Base-by-base conservation (phyloP, 2,888 invertebrate species). In the Eupeodes latifasciatus region DNA sequence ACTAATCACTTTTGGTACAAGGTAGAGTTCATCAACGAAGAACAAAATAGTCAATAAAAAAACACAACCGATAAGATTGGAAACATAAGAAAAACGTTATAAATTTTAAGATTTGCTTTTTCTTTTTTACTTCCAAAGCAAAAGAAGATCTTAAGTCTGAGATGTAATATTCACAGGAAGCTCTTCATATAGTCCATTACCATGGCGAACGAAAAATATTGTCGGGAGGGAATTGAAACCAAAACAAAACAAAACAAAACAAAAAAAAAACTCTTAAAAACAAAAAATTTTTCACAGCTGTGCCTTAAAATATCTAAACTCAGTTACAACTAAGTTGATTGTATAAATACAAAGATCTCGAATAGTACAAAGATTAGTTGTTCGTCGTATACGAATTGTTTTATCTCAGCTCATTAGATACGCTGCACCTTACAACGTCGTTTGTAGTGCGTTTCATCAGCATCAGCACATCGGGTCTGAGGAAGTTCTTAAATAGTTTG, bases 321-420 rank as follows among this genome's bases (percentile, higher is more conserved):
- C 57, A 81, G 77, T 85, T 74, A 55, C 85, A 81, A 78, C 75
- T 76, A 67, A 27, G 74, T 81, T 78, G 88, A 85, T 89, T 90
- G 88, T 90, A 90, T 90, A 90, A 90, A 90, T 89, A 89, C 89
- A 83, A 89, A 77, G 87, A 89, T 89, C 85, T 88, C 53, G 34
- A 89, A 80, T 90, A 85, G 85, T 85, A 76, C 59, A 74, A 83
- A 90, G 90, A 89, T 89, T 89, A 90, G 90, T 90, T 89, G 85
- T 81, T 83, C 82, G 77, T 83, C 75, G 80, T 71, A 72, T 72
- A 62, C 89, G 81, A 85, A 72, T 47, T 81, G 78, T 74, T 71
- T 71, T 69, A 85, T 81, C 85, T 78, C 64, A 71, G 75, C 85
- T 88, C 76, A 88, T 88, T 88, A 85, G 84, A 88, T 84, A 78